These are phyloP conservation scores for Xiphophorus couchianus DNA, from an alignment of 2,113 vertebrate species.

Conservation along the genomic window DNA sequence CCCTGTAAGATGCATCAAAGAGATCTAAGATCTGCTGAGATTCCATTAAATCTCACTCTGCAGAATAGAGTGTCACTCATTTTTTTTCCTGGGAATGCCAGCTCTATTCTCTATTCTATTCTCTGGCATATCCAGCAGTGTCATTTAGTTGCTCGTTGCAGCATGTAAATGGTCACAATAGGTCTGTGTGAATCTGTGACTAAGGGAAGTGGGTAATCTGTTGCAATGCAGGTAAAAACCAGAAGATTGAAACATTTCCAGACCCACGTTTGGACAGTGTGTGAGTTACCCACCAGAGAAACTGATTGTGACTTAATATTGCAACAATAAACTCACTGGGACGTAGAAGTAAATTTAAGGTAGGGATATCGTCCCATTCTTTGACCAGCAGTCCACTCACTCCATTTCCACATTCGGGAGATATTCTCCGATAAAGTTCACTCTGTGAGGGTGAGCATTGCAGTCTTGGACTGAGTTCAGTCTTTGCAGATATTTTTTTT, in stretches of 20 bases:
- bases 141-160: conserved; percentile 33
- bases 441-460: no score
- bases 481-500: no score
- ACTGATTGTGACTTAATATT: neutral
- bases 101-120: conserved; percentile 39
- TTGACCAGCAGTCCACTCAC: no score
- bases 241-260: conserved; percentile 13
- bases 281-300: neutral
- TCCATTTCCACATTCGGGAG: no score
- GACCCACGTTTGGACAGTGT: conserved; percentile 31
- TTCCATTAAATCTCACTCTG: conserved; percentile 64
- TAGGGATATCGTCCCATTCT: no score
- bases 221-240: conserved; percentile 24
- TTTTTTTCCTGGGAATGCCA: conserved; percentile 53
- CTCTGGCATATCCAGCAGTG: conserved; percentile 59
- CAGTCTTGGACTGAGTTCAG: no score
- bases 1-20: conserved; percentile 47
- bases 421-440: no score
- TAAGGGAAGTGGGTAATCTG: conserved; percentile 20
- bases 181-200: conserved; percentile 18
- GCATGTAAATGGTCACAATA: conserved; percentile 51
- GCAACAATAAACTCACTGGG: neutral
- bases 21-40: conserved; percentile 55
- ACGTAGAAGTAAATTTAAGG: neutral
- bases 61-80: conserved; percentile 54